These are phyloP conservation scores for Priocnemis perturbator DNA, from an alignment of 2,888 invertebrate genomes.

Conservation along the genomic window DNA sequence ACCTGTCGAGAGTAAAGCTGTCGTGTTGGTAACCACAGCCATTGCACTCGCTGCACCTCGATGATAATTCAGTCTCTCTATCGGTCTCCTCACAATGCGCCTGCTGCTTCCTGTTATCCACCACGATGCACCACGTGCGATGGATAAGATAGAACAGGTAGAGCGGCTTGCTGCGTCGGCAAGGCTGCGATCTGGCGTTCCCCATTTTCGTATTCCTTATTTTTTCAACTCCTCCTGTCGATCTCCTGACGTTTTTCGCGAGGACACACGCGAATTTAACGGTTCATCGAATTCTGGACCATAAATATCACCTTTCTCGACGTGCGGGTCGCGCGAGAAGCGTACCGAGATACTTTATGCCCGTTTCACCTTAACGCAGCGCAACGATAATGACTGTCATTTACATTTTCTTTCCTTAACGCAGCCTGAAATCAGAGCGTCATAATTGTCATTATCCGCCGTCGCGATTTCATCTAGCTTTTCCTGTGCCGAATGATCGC, in stretches of 20 bases:
- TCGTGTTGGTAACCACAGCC: constrained; percentile 69
- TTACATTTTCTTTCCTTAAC: no score
- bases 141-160: constrained; percentile 83
- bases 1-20: constrained; percentile 71
- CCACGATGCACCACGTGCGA: constrained; percentile 83
- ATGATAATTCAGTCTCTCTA: constrained; percentile 67
- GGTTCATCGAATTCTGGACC: neutral
- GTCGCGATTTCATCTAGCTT: neutral
- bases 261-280: constrained; percentile 2
- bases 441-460: no score
- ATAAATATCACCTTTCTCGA: neutral
- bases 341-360: no score
- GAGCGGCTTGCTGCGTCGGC: constrained; percentile 69
- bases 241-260: neutral
- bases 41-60: constrained; percentile 69
- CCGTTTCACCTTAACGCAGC: no score
- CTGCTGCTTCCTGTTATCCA: constrained; percentile 76
- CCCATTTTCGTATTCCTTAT: constrained; percentile 56
- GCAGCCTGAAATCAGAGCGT: no score
- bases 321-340: no score
- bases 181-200: constrained; percentile 64
- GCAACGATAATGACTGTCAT: no score
- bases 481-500: neutral
- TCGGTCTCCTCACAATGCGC: constrained; percentile 61
- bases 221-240: neutral